These are phyloP conservation scores for Mallotus villosus DNA, from an alignment of 2,797 vertebrate genomes.

Conservation along the genomic window DNA sequence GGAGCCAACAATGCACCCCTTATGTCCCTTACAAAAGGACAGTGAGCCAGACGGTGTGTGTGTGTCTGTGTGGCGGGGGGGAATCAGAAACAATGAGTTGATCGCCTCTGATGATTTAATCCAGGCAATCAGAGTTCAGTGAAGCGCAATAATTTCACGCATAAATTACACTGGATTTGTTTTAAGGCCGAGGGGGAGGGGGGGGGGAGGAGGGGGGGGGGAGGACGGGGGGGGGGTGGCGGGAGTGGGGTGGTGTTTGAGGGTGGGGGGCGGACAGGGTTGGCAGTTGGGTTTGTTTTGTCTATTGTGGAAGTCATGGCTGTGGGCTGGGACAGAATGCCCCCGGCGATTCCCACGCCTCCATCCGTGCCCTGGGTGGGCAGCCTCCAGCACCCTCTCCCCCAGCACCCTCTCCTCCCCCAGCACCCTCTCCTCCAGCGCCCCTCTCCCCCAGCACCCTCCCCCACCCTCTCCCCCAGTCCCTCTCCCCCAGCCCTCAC, in stretches of 20 bases:
- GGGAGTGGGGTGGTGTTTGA: slow-evolving; percentile 1
- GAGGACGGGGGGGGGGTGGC: slow-evolving; percentile 12
- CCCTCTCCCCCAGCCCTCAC: no score
- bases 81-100: slow-evolving; percentile 68
- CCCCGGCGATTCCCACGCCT: slow-evolving; percentile 44
- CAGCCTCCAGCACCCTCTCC: slow-evolving; percentile 7
- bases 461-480: slow-evolving; percentile 12
- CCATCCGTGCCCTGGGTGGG: slow-evolving; percentile 17
- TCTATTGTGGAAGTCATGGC: slow-evolving; percentile 36
- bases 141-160: slow-evolving; percentile 67
- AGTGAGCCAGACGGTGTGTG: slow-evolving; percentile 37
- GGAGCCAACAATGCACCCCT: slow-evolving; percentile 71
- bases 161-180: slow-evolving; percentile 66
- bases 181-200: slow-evolving; percentile 26
- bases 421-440: slow-evolving; percentile 13
- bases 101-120: slow-evolving; percentile 65
- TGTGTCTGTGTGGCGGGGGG: background rate
- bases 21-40: slow-evolving; percentile 54
- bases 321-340: slow-evolving; percentile 36
- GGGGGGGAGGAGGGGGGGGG: slow-evolving; percentile 7
- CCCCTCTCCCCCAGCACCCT: slow-evolving; percentile 21
- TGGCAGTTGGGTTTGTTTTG: slow-evolving; percentile 36
- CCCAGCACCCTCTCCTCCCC: slow-evolving; percentile 17
- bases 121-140: slow-evolving; percentile 70
- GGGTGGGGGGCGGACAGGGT: slow-evolving; percentile 15